Conservation (phyloP, 2,888 invertebrate genomes). For the Himalopsyche kuldschensis region DNA sequence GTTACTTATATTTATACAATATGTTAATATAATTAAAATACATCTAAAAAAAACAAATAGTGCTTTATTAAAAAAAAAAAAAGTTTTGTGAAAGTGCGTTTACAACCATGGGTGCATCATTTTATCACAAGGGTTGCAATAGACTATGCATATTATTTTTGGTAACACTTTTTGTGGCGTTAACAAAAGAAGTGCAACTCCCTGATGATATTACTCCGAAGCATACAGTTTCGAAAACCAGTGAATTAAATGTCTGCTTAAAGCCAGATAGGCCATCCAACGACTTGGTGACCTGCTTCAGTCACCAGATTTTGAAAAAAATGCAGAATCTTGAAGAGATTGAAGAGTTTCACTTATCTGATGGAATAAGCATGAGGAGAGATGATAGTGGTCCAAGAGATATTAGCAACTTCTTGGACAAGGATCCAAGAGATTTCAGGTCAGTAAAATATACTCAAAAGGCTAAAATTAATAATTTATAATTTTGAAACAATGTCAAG, state of each 20-base stretch:
- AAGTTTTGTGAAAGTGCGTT: neutral
- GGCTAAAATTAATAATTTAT: neutral
- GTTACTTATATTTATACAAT: too few species aligned
- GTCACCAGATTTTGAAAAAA: constrained; percentile 68
- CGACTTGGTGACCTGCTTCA: constrained; percentile 66
- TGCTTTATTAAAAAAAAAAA: too few species aligned
- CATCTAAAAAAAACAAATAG: too few species aligned
- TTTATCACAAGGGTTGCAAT: neutral
- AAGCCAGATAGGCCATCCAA: constrained; percentile 48
- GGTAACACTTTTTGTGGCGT: constrained; percentile 17
- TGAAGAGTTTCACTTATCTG: constrained; percentile 67
- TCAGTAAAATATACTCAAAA: constrained; percentile 46
- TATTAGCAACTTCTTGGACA: constrained; percentile 68
- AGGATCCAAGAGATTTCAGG: constrained; percentile 75
- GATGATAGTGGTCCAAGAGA: constrained; percentile 69
- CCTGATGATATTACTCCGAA: constrained; percentile 23
- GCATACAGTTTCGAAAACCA: constrained; percentile 28
- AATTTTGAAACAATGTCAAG: neutral
- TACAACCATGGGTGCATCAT: neutral
- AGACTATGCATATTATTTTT: constrained; percentile 14
- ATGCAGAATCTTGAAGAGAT: constrained; percentile 67
- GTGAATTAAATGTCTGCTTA: constrained; percentile 49
- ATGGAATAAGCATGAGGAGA: constrained; percentile 65
- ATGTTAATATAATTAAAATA: too few species aligned
- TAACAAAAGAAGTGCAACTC: constrained; percentile 35